Percentiles rank a stretch among this genome's conserved stretches.
These are phyloP conservation scores for Hemibagrus guttatus DNA, from an alignment of 2,797 vertebrate genomes.

Conservation along the genomic window DNA sequence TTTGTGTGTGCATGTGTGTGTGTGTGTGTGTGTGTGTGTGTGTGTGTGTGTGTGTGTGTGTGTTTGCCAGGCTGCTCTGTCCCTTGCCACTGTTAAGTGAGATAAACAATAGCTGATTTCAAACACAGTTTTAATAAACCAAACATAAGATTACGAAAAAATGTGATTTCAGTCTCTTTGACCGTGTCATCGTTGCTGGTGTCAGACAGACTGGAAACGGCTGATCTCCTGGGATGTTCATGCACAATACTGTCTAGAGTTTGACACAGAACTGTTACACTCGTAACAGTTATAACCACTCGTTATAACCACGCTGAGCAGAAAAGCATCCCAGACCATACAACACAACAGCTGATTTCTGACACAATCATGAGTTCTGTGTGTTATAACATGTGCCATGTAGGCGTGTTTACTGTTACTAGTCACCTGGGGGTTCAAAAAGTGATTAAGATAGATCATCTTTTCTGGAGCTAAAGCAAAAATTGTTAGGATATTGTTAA, in stretches of 20 bases:
- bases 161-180: too few species aligned
- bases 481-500: not conserved
- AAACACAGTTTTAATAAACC: not conserved
- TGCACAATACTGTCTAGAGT: too few species aligned
- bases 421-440: not conserved
- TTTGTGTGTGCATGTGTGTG: constrained; percentile 49
- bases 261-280: too few species aligned
- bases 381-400: not conserved
- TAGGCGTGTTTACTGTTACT: not conserved
- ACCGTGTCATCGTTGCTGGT: too few species aligned
- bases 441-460: not conserved
- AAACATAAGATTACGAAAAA: too few species aligned
- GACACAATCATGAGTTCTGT: not conserved
- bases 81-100: constrained; percentile 15
- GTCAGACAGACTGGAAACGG: too few species aligned
- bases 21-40: constrained; percentile 51
- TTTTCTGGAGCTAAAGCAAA: not conserved
- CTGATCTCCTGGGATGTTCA: too few species aligned
- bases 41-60: constrained; percentile 50
- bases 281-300: too few species aligned
- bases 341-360: too few species aligned
- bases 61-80: constrained; percentile 30
- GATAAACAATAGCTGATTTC: not conserved
- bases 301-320: too few species aligned
- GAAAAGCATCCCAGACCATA: too few species aligned